phyloP scores from a whole-genome alignment of 2,797 vertebrate genomes.

The Dendrocincla fuliginosa region DNA sequence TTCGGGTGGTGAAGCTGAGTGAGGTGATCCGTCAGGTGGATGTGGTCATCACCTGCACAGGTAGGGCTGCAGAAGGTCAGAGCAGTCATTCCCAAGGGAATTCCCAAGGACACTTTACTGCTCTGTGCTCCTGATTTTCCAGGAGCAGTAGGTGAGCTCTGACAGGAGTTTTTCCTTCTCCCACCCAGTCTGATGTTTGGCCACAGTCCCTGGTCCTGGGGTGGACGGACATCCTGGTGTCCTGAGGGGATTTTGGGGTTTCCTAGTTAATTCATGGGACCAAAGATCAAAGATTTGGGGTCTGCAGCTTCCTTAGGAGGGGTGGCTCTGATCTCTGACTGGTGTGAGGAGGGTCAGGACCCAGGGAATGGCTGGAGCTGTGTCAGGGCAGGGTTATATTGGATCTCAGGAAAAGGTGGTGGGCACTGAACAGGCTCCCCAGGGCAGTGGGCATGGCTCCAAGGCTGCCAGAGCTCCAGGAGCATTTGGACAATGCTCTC shows the following conservation, averaged over 20 bases:
- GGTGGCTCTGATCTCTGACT: neutral
- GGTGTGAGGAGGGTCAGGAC: neutral
- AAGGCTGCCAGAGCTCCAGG: neutral
- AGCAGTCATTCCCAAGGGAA: neutral
- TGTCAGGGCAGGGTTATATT: neutral
- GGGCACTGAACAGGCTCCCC: neutral
- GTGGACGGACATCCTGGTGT: neutral
- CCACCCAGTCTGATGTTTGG: neutral
- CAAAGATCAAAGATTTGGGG: neutral
- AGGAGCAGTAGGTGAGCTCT: neutral
- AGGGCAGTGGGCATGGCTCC: neutral
- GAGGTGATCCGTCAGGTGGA: conserved; percentile 98
- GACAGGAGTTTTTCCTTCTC: neutral
- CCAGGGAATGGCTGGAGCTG: neutral
- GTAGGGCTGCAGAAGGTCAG: conserved; percentile 69
- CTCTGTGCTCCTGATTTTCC: neutral
- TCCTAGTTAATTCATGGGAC: neutral
- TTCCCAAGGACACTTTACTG: neutral
- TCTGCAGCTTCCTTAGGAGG: neutral
- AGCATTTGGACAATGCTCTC: neutral
- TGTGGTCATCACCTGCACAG: conserved; percentile 98
- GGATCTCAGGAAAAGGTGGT: neutral
- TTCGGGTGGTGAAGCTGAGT: conserved; percentile 95
- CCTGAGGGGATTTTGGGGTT: neutral
- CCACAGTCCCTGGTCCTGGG: neutral